A percentile compares a stretch with the other conserved stretches of the same genome.
phyloP scores from a whole-genome alignment of 2,888 invertebrate genomes.

The Cephonodes hylas region DNA sequence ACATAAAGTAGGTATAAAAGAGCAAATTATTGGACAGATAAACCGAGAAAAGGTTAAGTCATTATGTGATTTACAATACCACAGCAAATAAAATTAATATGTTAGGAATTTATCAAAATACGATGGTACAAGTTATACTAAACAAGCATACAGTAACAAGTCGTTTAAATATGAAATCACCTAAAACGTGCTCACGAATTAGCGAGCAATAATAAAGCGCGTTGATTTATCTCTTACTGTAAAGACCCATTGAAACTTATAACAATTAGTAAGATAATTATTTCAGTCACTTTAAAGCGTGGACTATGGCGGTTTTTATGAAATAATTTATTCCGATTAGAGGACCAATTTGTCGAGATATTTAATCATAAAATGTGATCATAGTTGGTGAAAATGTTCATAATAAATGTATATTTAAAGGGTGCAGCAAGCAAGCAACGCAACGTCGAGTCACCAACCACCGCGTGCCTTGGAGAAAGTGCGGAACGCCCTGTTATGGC shows the following conservation, averaged over 20 bases:
- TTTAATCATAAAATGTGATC: conserved; percentile 6
- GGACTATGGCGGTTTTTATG: not conserved
- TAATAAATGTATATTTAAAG: conserved; percentile 39
- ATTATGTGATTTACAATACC: not conserved
- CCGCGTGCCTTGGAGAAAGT: conserved; percentile 56
- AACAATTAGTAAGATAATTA: not conserved
- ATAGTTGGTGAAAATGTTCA: not conserved
- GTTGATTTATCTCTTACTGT: not conserved
- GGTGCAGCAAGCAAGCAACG: conserved; percentile 49
- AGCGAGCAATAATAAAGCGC: not conserved
- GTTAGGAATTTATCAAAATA: not conserved
- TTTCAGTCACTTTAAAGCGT: not conserved
- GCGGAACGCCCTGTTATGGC: conserved; percentile 70
- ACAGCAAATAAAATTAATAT: not conserved
- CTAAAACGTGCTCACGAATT: not conserved
- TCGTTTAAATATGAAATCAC: not conserved
- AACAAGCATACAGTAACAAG: not conserved
- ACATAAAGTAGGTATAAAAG: no score
- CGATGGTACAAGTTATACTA: not conserved
- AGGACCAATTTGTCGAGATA: not conserved
- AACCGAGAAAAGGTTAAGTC: not conserved
- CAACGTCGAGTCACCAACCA: conserved; percentile 23
- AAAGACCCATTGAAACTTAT: not conserved
- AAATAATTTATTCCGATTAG: not conserved
- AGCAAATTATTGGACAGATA: not conserved